Base-by-base conservation (phyloP, 2,797 vertebrate genomes). In the Ptychadena robeensis region DNA sequence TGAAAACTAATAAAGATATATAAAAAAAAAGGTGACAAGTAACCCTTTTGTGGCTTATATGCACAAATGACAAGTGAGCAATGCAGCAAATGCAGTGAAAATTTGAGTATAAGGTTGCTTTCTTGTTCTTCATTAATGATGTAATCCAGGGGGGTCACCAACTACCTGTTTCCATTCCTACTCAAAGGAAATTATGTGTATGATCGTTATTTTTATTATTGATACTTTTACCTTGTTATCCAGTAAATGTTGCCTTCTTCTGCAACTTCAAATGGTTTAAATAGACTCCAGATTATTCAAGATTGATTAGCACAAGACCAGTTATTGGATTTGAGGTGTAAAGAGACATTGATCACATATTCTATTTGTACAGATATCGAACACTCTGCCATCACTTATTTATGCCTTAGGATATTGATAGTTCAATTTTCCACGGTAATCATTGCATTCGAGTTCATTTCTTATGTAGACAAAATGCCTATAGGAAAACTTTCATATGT, bases 321-420 rank as follows among this genome's bases (percentile, higher is more conserved):
- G 11, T 71, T 80, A 61, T 71, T 40, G 67, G 48, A 80, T 73
- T 34, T 73, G 34, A 32, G 22, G 38, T 73, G 22, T 66, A 73
- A 30, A 73, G 66, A 70, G 30, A n/a, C 73, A 82, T 66, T 77
- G 81, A 82, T 82, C 48, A 63, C n/a, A 70, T 77, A 82, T 82
- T 82, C 81, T 70, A 61, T 77, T 82, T 76, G 32, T 76, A 61
- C 28, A 31, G 9, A 30, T 77, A 82, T 76, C 77, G 73, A 69
- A 8, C 48, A 18, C 34, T 9, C 68, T 82, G 48, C 30, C 57
- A 64, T 82, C 38, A 69, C 61, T 77, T 76, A 64, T 77, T 63
- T 34, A 77, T 82, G 53, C 38, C 48, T 32, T 64, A 66, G 22
- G n/a, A 32, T 72, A 81, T 53, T 44, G 63, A 67, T 11, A 48